phyloP scores from a whole-genome alignment of 2,113 vertebrate genomes.

The Zosterops hypoxanthus region DNA sequence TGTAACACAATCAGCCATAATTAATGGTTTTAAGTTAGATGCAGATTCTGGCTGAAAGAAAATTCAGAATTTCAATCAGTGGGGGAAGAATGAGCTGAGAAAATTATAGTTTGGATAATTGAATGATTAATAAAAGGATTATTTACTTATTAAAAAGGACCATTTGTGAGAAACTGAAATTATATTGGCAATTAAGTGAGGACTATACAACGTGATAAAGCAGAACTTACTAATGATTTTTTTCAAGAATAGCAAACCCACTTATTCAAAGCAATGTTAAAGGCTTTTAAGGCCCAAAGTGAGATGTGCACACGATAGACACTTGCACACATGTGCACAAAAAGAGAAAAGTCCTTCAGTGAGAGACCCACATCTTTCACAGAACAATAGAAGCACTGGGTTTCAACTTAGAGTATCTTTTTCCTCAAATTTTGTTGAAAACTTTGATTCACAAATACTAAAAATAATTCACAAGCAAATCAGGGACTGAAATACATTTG shows the following conservation, averaged over 20 bases:
- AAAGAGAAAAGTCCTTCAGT: background rate
- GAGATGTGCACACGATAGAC: background rate
- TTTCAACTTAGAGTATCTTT: background rate
- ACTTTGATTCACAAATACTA: background rate
- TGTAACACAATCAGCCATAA: background rate
- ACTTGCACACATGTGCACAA: no score
- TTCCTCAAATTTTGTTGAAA: background rate
- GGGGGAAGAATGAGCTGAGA: background rate
- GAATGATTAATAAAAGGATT: background rate
- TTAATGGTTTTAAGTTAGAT: background rate
- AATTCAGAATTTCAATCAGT: background rate
- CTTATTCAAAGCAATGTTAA: background rate
- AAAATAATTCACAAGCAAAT: background rate
- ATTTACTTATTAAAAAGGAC: background rate
- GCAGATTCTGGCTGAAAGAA: background rate
- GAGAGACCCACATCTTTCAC: background rate
- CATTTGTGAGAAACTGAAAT: background rate
- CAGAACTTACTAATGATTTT: background rate
- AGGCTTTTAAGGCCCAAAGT: background rate
- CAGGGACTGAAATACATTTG: background rate
- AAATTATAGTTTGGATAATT: background rate
- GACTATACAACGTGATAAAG: background rate
- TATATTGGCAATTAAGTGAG: background rate
- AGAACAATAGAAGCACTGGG: fast-evolving
- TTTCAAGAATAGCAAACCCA: background rate